A percentile compares a stretch with the other conserved stretches of the same genome.
Conservation (phyloP, 2,888 invertebrate genomes). For the Drosophila tanythrix region DNA sequence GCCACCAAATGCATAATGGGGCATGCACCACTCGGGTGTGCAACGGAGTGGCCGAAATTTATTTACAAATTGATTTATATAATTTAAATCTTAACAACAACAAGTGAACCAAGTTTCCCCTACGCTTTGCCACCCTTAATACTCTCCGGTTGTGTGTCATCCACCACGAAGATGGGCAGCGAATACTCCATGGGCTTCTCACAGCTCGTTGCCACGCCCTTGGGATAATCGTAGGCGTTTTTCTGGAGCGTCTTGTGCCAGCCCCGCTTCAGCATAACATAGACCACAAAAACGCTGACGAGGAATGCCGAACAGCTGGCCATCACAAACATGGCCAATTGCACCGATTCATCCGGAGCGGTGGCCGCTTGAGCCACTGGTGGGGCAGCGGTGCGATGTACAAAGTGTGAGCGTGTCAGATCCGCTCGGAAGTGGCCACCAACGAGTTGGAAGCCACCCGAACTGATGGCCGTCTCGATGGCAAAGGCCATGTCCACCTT, state of each 20-base stretch:
- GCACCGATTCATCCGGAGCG: conserved; percentile 86
- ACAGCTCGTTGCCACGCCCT: conserved; percentile 27
- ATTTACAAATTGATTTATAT: conserved; percentile 74
- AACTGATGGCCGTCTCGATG: conserved; percentile 90
- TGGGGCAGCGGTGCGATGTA: conserved; percentile 84
- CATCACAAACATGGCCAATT: conserved; percentile 91
- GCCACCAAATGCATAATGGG: conserved; percentile 2
- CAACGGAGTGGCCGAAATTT: conserved; percentile 36
- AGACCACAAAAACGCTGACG: conserved; percentile 90
- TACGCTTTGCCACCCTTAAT: conserved; percentile 68
- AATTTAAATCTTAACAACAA: conserved; percentile 57
- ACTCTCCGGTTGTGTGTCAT: conserved; percentile 71
- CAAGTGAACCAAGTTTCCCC: conserved; percentile 11
- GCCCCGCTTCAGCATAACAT: conserved; percentile 90
- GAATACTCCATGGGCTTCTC: conserved; percentile 83
- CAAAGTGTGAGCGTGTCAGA: conserved; percentile 88
- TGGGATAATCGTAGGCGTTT: conserved; percentile 60
- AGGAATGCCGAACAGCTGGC: conserved; percentile 92
- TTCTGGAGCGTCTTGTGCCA: conserved; percentile 81
- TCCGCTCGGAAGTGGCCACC: conserved; percentile 86
- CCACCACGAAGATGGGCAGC: conserved; percentile 84
- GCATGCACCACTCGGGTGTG: conserved; percentile 22
- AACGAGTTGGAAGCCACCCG: conserved; percentile 78
- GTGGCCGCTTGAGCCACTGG: conserved; percentile 79
- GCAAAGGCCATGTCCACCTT: conserved; percentile 92